Percentiles rank a stretch among this genome's conserved stretches.
phyloP scores from a whole-genome alignment of 2,888 invertebrate genomes.

The Eledona agricola region DNA sequence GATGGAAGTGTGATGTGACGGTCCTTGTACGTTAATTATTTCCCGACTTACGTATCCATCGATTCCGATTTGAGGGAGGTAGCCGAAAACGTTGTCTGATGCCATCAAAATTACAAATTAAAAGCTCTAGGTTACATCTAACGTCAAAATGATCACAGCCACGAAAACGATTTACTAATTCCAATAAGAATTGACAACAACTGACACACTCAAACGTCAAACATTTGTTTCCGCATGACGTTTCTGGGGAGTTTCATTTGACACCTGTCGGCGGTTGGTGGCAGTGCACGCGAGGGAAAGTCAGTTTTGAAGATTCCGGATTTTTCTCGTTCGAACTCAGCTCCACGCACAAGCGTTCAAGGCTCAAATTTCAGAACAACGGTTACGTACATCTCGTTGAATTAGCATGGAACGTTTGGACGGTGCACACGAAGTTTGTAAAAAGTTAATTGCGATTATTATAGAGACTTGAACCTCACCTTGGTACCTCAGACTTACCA shows the following conservation, averaged over 20 bases:
- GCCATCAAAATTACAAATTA: constrained; percentile 56
- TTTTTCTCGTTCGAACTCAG: no score
- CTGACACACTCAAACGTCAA: constrained; percentile 30
- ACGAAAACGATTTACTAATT: constrained; percentile 31
- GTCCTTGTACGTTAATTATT: constrained; percentile 12
- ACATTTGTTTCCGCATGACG: constrained; percentile 26
- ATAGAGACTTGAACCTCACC: no score
- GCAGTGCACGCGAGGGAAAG: not conserved
- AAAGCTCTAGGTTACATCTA: constrained; percentile 37
- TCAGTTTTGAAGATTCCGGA: not conserved
- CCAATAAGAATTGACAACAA: constrained; percentile 28
- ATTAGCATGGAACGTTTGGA: no score
- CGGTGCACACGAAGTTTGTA: no score
- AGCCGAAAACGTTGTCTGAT: constrained; percentile 60
- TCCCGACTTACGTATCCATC: constrained; percentile 59
- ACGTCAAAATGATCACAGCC: constrained; percentile 35
- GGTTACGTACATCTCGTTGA: no score
- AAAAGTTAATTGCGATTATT: not conserved
- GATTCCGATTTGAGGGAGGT: constrained; percentile 58
- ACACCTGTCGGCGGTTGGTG: not conserved
- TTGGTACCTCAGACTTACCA: no score
- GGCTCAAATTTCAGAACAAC: no score
- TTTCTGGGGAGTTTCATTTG: constrained; percentile 18
- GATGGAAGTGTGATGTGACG: constrained; percentile 1
- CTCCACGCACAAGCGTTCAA: no score